A percentile compares a stretch with the other conserved stretches of the same genome.
Evolutionary conservation across 1,140 invertebrate genomes (phyloP).

Genomic region (Achatina immaculata): DNA sequence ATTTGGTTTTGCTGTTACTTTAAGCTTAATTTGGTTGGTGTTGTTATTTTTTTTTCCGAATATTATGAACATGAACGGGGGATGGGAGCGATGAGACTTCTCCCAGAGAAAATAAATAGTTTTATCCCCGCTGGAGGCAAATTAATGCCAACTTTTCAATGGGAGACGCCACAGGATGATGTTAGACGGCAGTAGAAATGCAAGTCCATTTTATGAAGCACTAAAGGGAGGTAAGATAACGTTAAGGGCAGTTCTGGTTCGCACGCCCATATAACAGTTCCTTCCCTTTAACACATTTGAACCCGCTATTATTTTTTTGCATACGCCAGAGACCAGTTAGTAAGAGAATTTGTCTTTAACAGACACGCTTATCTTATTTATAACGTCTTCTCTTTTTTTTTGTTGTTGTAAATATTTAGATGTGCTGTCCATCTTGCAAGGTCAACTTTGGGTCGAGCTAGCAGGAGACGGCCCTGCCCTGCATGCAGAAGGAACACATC

Average conservation of each 20-base stretch:
- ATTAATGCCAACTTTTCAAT: too few species aligned
- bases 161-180: too few species aligned
- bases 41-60: background rate
- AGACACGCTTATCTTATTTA: too few species aligned
- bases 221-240: too few species aligned
- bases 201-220: too few species aligned
- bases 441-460: slow-evolving; percentile 45
- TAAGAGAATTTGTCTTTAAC: background rate
- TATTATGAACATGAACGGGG: too few species aligned
- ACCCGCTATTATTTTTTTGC: background rate
- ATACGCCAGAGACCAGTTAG: background rate
- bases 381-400: background rate
- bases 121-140: too few species aligned
- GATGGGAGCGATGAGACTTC: too few species aligned
- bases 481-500: slow-evolving; percentile 46
- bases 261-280: too few species aligned
- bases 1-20: background rate
- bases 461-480: slow-evolving; percentile 46
- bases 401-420: slow-evolving; percentile 26
- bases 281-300: background rate
- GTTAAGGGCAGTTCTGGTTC: too few species aligned
- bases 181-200: too few species aligned
- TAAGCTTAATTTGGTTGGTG: background rate
- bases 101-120: too few species aligned
- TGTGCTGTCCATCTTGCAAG: slow-evolving; percentile 46